Base-by-base conservation (phyloP, 2,888 invertebrate genomes). In the Matsumyia berberina region DNA sequence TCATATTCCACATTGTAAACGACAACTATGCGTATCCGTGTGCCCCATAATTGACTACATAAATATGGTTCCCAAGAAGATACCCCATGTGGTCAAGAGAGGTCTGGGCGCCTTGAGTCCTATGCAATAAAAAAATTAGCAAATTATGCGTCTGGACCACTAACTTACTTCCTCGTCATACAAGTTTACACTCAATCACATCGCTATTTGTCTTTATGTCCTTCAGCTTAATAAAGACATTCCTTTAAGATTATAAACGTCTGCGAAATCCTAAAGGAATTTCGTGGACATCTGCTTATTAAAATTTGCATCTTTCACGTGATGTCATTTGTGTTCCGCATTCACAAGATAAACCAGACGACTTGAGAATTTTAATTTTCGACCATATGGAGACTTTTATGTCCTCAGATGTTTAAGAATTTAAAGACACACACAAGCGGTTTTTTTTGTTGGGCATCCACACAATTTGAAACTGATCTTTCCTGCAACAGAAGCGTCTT, bases 271-370 rank as follows among this genome's bases (percentile, higher is more conserved):
- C 1, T 12, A 17, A 24, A 1, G 24, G 29, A 3, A 44, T 42
- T 42, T 42, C 15, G 8, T 42, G 42, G 15, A 17, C 51, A 51
- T 51, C 51, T 51, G 51, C n/a, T 29, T 0, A 29, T 29, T 51
- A 9, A 29, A 24, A 2, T 24, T 49, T n/a, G 24, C 49, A 49
- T 49, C 49, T 49, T 24, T n/a, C 39, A 12, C 5, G 9, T 12
- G 35, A 35, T 35, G 35, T 35, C 35, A 35, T 9, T 5, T 12
- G 11, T 39, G 12, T 6, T 44, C 6, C 2, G 11, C 15, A 46
- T 9, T 46, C 8, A 46, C 8, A 19, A 46, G 17, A 46, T 46
- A 46, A 24, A 5, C 46, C 46, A 49, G 46, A 19, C 19, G 46
- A 19, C 19, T 11, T 11, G 24, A 24, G 46, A 49, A 49, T 49